Evolutionary conservation across 2,113 vertebrate species (phyloP), one percentile per base, ranked within the genome.

Genomic region (Cercocebus atys): DNA sequence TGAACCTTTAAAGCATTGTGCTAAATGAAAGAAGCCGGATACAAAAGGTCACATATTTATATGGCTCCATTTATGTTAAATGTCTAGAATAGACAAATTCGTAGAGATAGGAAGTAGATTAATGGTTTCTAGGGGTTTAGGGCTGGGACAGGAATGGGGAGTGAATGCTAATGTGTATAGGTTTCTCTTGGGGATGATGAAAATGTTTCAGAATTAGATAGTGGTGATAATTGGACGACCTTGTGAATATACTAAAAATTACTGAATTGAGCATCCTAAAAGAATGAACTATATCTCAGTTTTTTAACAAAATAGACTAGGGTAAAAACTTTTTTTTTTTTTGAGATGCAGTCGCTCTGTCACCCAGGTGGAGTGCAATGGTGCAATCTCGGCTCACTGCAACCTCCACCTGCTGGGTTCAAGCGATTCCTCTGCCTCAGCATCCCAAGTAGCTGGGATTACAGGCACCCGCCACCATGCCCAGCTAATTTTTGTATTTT

Each of bases 11-110:
- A 73, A 84, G 94, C n/a, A 81, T 35, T 64, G 32, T 89, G 57
- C 27, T 59, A 59, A 84, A 11, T 89, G 40, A 93, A 92, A 93
- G 35, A 96, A 88, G n/a, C 61, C 40, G 89, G 45, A 80, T 47
- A 52, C 20, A 96, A 52, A 91, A 94, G 59, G 4, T 40, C 23
- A 72, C n/a, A 40, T 59, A 55, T 55, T 55, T 55, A 55, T 55
- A 88, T 59, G 47, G 50, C 95, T 92, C 50, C 1, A 27, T 78
- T 73, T 89, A 73, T 59, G 18, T 85, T 16, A n/a, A 83, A 43
- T 98, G 35, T 82, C 47, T 52, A 83, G n/a, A 96, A 79, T 22
- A 93, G 40, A 52, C 35, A 94, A 75, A 73, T 85, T 43, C 9
- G 13, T 61, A 38, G 38, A 75, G 40, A 87, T 14, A 61, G n/a